These are phyloP conservation scores for Vidua chalybeata DNA, from an alignment of 2,113 vertebrate species.

Conservation along the genomic window DNA sequence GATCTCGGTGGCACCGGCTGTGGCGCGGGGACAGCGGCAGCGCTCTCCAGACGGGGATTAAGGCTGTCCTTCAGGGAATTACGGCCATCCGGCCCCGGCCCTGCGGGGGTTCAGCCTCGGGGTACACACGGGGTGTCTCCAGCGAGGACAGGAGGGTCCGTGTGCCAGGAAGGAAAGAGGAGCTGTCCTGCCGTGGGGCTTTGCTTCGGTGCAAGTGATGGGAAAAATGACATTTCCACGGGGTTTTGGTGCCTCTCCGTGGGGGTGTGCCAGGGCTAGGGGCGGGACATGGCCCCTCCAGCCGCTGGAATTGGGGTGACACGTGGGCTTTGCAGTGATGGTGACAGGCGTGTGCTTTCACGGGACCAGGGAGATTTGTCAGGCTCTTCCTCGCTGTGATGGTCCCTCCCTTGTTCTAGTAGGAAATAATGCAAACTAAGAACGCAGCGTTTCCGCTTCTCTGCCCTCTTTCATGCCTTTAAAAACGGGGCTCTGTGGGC, in stretches of 20 bases:
- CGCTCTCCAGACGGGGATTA: conserved; percentile 6
- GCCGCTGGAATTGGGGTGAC: neutral
- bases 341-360: neutral
- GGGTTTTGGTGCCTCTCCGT: neutral
- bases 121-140: neutral
- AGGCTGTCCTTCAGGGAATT: neutral
- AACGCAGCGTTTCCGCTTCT: neutral
- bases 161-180: rapidly evolving
- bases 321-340: neutral
- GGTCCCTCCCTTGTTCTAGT: neutral
- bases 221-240: rapidly evolving
- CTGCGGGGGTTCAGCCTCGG: no score
- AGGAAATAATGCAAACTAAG: neutral
- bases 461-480: neutral
- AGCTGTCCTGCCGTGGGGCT: neutral
- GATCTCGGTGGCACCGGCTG: neutral
- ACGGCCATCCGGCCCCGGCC: neutral
- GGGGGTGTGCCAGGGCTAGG: neutral
- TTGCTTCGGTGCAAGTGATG: rapidly evolving
- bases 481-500: neutral
- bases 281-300: neutral
- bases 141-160: rapidly evolving
- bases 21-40: neutral
- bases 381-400: neutral
- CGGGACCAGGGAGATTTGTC: neutral